These are phyloP conservation scores for Channallabes apus DNA, from an alignment of 2,797 vertebrate genomes.

Conservation along the genomic window DNA sequence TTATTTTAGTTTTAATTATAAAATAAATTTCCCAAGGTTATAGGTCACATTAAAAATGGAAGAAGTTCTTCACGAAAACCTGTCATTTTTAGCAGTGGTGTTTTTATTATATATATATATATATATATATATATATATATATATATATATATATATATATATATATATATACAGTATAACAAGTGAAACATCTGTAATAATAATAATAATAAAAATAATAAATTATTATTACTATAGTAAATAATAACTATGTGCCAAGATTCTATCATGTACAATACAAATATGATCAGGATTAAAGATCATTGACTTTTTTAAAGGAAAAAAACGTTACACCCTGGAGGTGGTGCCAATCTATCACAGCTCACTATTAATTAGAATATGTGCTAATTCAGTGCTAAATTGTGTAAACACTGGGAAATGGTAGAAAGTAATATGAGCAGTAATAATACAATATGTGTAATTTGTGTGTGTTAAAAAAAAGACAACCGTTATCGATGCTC, in stretches of 20 bases:
- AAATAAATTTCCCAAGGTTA: too few relatives aligned
- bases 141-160: too few relatives aligned
- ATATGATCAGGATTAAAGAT: not conserved
- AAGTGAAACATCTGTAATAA: not conserved
- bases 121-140: too few relatives aligned
- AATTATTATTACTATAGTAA: not conserved
- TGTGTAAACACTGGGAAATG: not conserved
- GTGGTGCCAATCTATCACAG: too few relatives aligned
- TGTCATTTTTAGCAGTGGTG: too few relatives aligned
- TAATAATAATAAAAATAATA: not conserved
- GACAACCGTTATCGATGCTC: not conserved
- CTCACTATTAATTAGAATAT: not conserved
- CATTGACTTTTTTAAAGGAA: not conserved
- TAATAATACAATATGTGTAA: not conserved
- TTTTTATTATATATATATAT: too few relatives aligned
- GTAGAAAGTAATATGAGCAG: not conserved
- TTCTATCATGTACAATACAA: not conserved
- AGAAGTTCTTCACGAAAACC: too few relatives aligned
- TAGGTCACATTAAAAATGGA: too few relatives aligned
- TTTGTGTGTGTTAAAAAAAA: not conserved
- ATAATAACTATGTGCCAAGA: not conserved
- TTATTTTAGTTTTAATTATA: too few relatives aligned
- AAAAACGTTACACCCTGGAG: too few relatives aligned
- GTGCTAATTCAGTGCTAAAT: not conserved
- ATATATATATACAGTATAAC: too few relatives aligned